phyloP scores from a whole-genome alignment of 2,113 vertebrate genomes.

The Crotalus horridus region DNA sequence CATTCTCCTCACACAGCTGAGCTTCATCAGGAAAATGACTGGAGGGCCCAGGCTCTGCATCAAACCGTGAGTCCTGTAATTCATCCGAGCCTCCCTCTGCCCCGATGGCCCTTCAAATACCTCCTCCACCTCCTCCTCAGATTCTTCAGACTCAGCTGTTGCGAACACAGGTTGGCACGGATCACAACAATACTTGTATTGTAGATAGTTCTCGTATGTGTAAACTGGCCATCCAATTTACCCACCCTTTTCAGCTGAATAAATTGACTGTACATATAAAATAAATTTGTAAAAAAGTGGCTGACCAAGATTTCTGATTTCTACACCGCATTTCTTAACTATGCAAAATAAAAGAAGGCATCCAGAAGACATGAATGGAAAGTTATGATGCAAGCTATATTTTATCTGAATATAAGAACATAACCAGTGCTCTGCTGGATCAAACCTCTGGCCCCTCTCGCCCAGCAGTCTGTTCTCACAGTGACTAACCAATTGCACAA shows the following conservation, averaged over 20 bases:
- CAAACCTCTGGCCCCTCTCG: not conserved
- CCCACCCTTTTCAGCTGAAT: not conserved
- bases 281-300: not conserved
- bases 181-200: not conserved
- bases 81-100: no score
- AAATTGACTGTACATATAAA: not conserved
- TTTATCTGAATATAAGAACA: not conserved
- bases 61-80: no score
- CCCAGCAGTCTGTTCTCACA: not conserved
- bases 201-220: not conserved
- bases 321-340: not conserved
- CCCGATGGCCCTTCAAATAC: no score
- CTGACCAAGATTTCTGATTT: not conserved
- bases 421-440: not conserved
- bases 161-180: no score
- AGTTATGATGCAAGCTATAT: not conserved
- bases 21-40: no score
- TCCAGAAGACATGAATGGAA: not conserved
- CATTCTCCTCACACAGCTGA: no score
- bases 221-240: not conserved
- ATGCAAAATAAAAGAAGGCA: not conserved
- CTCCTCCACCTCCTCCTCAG: no score
- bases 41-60: no score
- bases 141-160: no score
- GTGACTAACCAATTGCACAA: not conserved